Base-by-base conservation (phyloP, 2,888 invertebrate genomes). In the Periphyllus acericola region DNA sequence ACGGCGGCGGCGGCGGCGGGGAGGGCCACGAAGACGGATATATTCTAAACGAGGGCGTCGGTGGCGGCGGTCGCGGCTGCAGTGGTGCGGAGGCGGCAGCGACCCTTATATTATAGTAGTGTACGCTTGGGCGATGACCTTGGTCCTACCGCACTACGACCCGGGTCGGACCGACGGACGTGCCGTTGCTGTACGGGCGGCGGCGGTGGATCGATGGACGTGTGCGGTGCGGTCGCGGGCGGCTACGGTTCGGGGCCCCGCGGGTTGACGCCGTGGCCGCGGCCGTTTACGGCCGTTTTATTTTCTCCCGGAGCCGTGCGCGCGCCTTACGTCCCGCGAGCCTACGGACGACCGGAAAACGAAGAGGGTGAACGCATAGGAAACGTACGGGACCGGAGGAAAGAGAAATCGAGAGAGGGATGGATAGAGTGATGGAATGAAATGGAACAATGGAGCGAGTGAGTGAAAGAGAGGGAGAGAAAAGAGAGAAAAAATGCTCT, bases 61-160 rank as follows among this genome's bases (percentile, higher is more conserved):
- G 40, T 40, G 40, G 46, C 46, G 14, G 14, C 11, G 46, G 14
- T n/a, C n/a, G n/a, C 14, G 46, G 46, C 14, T 46, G 46, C 14
- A 46, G 14, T 14, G 46, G 46, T 46, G 34, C 55, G 34, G 17
- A 55, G n/a, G 74, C 25, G 52, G 25, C 83, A 29, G 25, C 40
- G 72, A 68, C 68, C n/a, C 60, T 60, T 60, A 66, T 25, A 8
- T 3, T 66, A 19, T 66, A 4, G 14, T 40, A 25, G 40, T 25
- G n/a, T 36, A 25, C 19, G 3, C 29, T 68, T 5, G 32, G 40
- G 25, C 74, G 78, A 52, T 34, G 87, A 87, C 87, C 87, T 87
- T 87, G 87, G 87, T 87, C 87, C 87, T 87, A 87, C 87, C 87
- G 81, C 87, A 87, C 87, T 87, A 80, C 74, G 72, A 81, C 80